These are phyloP conservation scores for Epinephelus awoara DNA, from an alignment of 2,797 vertebrate genomes.

Conservation along the genomic window DNA sequence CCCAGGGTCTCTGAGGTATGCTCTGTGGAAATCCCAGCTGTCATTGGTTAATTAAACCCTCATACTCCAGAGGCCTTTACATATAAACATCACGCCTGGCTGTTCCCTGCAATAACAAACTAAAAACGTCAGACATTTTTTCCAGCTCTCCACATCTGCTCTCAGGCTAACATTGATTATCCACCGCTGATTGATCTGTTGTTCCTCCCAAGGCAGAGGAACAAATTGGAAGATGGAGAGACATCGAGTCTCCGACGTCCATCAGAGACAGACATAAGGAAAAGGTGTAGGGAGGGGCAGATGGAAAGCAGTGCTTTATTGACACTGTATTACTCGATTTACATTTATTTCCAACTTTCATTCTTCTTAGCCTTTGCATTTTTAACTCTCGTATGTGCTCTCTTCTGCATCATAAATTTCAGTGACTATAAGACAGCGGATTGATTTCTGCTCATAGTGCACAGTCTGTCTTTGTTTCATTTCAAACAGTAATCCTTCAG, in stretches of 20 bases:
- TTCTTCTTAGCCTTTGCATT: constrained; percentile 3
- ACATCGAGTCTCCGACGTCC: constrained; percentile 19
- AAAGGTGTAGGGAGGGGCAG: not conserved
- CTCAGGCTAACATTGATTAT: constrained; percentile 59
- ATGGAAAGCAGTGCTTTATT: constrained; percentile 36
- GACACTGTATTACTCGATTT: constrained; percentile 33
- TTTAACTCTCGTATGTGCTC: not conserved
- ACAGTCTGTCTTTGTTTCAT: constrained; percentile 28
- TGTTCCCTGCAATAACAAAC: constrained; percentile 74
- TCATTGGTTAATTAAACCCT: constrained; percentile 75
- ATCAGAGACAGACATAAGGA: constrained; percentile 12
- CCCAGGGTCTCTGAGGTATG: constrained; percentile 56
- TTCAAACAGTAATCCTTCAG: constrained; percentile 32
- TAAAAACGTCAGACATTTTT: constrained; percentile 53
- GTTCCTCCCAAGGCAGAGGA: constrained; percentile 44
- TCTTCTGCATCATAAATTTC: constrained; percentile 14
- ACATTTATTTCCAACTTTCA: constrained; percentile 17
- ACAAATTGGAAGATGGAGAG: constrained; percentile 49
- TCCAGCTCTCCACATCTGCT: constrained; percentile 62
- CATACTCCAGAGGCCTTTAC: constrained; percentile 70
- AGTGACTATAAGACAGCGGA: not conserved
- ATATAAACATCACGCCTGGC: constrained; percentile 70
- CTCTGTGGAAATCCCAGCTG: constrained; percentile 68
- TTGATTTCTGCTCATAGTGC: constrained; percentile 23
- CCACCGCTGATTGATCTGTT: constrained; percentile 68